Base-by-base conservation (phyloP, 2,113 vertebrate species). In the Vanacampus margaritifer region DNA sequence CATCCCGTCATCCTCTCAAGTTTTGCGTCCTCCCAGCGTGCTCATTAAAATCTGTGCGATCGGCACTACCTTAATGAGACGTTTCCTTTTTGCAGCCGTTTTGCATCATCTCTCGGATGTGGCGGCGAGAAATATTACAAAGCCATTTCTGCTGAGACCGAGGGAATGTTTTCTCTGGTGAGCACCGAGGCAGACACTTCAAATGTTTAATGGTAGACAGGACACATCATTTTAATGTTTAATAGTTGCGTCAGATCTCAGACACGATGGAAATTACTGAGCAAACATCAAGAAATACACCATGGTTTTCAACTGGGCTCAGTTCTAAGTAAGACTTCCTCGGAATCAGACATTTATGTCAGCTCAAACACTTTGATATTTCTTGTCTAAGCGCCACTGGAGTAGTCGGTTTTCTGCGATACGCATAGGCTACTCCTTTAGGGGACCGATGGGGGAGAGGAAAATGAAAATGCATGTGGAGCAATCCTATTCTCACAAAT, bases 11-110 rank as follows among this genome's bases (percentile, higher is more conserved):
- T 36, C 57, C 82, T 70, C 73, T 1, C 57, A 1, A 21, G 24
- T n/a, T 64, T 24, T 71, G 69, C 63, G 64, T 79, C 62, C 67
- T 58, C 67, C 39, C 24, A 37, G 73, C 71, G 6, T 1, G 37
- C 81, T 84, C 78, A 78, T 84, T 84, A 83, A 85, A 84, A 81
- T 61, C 69, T 57, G 74, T 50, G 53, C 51, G 72, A 74, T 73
- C 8, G 1, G 35, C 21, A 26, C 58, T 14, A 37, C 36, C 58
- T 39, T 39, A 23, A 60, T 61, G 35, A 61, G 36, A 39, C 58
- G 26, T 23, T 61, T 61, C 75, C 86, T 78, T 74, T 74, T 74
- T 71, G 72, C 76, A 78, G 82, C 73, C 78, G 68, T 84, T 84
- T 79, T 75, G 46, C 65, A 62, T 81, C 69, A 76, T 76, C 64